Base-by-base conservation (phyloP, 1,140 invertebrate species). In the Drosophila sulfurigaster region DNA sequence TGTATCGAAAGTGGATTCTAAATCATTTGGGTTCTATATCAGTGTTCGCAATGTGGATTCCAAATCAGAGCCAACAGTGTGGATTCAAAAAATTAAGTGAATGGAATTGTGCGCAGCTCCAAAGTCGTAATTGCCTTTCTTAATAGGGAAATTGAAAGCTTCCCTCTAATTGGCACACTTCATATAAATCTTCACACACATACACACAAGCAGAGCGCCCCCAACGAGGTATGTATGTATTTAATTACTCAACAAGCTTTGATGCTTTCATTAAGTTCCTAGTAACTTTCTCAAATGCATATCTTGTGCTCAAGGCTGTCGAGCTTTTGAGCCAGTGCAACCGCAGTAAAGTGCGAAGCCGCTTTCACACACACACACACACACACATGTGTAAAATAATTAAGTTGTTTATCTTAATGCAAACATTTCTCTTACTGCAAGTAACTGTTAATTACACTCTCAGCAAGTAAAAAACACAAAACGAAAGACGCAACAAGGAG, bases 401-500 rank as follows among this genome's bases (percentile, higher is more conserved):
- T 88, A 88, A 89, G 83, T 89, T 88, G 83, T 89, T 88, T 88
- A 85, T 89, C 83, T 88, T 81, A 81, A 76, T 79, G 85, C 85
- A 71, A 73, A 77, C 78, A 83, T 83, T 88, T 49, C 79, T 69
- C 75, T 57, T 65, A 20, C 77, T 80, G 83, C 81, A 85, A 88
- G 75, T 81, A 88, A 88, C 81, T 88, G 83, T 83, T 88, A 88
- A 88, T 88, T 88, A 89, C 78, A 80, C 83, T 81, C 66, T 59
- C 63, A 80, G 80, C 83, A 88, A 56, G 63, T 60, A 67, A 45
- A 66, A 63, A 70, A 45, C 41, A 56, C 60, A 41, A 45, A 11
- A 32, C 30, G 30, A 32, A 63, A 66, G 32, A 65, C 20, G 48
- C 10, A 43, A 41, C 48, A 15, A 72, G 70, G 58, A 78, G 70